Conservation (phyloP, 2,888 invertebrate species). For the Hyalella azteca region DNA sequence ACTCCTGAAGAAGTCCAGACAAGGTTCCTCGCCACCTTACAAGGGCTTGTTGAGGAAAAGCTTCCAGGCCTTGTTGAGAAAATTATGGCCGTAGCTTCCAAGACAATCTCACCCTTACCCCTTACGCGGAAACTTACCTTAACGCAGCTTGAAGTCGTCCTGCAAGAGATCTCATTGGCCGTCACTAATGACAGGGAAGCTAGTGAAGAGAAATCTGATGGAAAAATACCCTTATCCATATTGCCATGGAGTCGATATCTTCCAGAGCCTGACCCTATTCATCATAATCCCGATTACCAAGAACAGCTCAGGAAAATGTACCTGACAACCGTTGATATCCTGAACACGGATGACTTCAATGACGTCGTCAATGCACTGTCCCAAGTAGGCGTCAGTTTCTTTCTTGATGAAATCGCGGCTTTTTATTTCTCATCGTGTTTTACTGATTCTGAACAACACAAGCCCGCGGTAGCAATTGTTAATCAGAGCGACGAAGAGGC, state of each 20-base stretch:
- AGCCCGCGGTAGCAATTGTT: background rate
- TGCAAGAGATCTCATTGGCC: constrained; percentile 48
- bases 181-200: constrained; percentile 14
- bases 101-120: constrained; percentile 67
- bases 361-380: constrained; percentile 47
- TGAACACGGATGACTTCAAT: constrained; percentile 52
- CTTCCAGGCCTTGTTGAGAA: constrained; percentile 73
- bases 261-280: constrained; percentile 39
- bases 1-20: constrained; percentile 74
- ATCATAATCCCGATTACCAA: constrained; percentile 41
- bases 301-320: constrained; percentile 48
- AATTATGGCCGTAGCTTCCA: constrained; percentile 72
- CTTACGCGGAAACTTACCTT: constrained; percentile 72
- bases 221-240: constrained; percentile 31
- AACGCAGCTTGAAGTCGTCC: constrained; percentile 72
- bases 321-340: constrained; percentile 48
- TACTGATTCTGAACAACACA: background rate
- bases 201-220: background rate
- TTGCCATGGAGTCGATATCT: constrained; percentile 52
- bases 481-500: background rate
- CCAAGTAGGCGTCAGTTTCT: constrained; percentile 50
- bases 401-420: constrained; percentile 53
- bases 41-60: constrained; percentile 77
- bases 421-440: constrained; percentile 45
- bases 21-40: constrained; percentile 80